Evolutionary conservation across 2,888 invertebrate species (phyloP).

Genomic region (Pseudococcus viburni): DNA sequence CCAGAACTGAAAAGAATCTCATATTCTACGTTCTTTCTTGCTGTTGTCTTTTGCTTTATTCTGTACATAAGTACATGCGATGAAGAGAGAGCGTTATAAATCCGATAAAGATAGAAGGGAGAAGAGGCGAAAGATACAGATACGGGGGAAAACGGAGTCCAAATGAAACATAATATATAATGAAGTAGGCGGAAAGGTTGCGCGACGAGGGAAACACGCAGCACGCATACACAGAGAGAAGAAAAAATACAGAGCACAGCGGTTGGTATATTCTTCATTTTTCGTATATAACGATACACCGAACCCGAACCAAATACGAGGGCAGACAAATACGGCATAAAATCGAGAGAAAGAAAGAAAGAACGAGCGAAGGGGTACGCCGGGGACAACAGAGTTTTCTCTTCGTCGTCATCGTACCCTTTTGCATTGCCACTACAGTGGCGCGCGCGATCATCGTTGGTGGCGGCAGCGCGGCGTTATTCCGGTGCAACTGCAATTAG

Average conservation of each 20-base stretch:
- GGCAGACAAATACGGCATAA: not conserved
- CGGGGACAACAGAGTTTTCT: not conserved
- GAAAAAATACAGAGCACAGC: constrained; percentile 19
- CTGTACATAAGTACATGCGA: not conserved
- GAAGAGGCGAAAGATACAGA: not conserved
- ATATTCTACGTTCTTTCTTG: not conserved
- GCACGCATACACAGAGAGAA: constrained; percentile 2
- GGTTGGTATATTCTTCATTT: constrained; percentile 24
- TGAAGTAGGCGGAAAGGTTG: constrained; percentile 51
- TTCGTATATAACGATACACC: not conserved
- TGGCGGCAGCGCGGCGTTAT: not conserved
- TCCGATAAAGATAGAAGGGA: not conserved
- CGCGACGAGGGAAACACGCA: constrained; percentile 47
- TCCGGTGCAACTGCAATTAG: not conserved
- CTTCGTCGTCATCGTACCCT: constrained; percentile 3
- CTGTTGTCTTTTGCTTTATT: not conserved
- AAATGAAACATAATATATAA: constrained; percentile 52
- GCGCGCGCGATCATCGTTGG: not conserved
- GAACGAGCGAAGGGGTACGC: not conserved
- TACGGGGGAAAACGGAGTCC: constrained; percentile 9
- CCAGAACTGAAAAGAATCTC: not conserved
- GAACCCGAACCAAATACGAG: not conserved
- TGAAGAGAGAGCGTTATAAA: not conserved
- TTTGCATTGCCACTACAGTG: not conserved
- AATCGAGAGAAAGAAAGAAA: not conserved